phyloP scores from a whole-genome alignment of 2,113 vertebrate genomes.

The Tympanuchus pallidicinctus region DNA sequence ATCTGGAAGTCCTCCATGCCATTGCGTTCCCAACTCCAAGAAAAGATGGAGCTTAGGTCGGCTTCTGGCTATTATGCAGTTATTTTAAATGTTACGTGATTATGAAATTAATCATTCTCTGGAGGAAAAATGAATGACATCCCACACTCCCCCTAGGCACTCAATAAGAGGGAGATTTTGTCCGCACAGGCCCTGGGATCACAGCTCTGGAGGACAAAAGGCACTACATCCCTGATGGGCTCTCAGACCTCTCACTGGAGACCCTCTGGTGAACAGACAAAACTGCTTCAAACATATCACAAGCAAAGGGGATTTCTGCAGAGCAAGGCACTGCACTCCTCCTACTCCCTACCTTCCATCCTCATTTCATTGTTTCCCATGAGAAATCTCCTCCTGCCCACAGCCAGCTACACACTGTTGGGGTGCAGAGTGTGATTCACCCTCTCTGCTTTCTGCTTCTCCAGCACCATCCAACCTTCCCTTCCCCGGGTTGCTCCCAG shows the following conservation, averaged over 20 bases:
- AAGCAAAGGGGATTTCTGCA: neutral
- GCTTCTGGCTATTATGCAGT: neutral
- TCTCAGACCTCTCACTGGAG: neutral
- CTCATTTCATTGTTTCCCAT: neutral
- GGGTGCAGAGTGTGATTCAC: neutral
- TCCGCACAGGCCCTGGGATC: neutral
- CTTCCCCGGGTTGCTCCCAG: neutral
- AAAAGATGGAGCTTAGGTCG: accelerated
- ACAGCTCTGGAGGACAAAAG: conserved; percentile 4
- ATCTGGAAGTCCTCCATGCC: neutral
- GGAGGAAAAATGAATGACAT: neutral
- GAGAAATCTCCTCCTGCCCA: neutral
- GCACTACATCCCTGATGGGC: neutral
- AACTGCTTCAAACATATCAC: neutral
- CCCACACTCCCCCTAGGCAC: neutral
- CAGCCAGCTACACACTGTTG: neutral
- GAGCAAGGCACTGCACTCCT: neutral
- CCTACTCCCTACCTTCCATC: neutral
- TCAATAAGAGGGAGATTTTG: neutral
- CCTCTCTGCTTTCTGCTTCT: neutral
- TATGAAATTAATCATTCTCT: conserved; percentile 17
- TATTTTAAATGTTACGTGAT: neutral
- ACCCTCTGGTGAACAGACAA: neutral
- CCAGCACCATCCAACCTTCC: neutral
- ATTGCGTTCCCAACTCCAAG: neutral